Percentiles rank a stretch among this genome's conserved stretches.
These are phyloP conservation scores for Scrobipalpa costella DNA, from an alignment of 2,888 invertebrate species.

Conservation along the genomic window DNA sequence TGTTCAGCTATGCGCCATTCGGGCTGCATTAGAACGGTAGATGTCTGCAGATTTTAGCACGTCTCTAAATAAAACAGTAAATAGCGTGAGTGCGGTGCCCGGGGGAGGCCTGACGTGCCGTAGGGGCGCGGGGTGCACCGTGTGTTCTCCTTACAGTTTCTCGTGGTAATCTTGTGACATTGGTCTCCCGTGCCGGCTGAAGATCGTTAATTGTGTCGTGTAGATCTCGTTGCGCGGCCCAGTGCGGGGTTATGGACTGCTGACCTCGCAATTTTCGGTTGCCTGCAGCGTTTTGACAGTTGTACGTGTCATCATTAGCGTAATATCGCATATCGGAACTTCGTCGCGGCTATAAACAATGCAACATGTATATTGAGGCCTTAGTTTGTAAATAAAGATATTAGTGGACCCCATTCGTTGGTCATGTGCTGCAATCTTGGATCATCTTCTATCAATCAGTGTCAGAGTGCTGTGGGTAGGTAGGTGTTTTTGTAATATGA, in stretches of 20 bases:
- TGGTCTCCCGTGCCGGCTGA: slow-evolving; percentile 58
- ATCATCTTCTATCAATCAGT: background rate
- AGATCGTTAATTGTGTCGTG: slow-evolving; percentile 56
- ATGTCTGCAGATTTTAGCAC: slow-evolving; percentile 64
- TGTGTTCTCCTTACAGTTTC: slow-evolving; percentile 41
- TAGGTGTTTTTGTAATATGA: background rate
- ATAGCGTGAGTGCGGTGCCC: slow-evolving; percentile 53
- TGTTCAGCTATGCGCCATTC: slow-evolving; percentile 78
- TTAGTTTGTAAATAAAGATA: slow-evolving; percentile 56
- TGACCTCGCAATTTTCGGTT: slow-evolving; percentile 39
- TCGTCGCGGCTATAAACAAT: slow-evolving; percentile 58
- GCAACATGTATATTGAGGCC: slow-evolving; percentile 62
- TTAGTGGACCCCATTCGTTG: slow-evolving; percentile 23
- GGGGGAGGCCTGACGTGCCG: slow-evolving; percentile 46
- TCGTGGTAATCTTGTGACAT: slow-evolving; percentile 47
- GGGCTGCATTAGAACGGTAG: slow-evolving; percentile 67
- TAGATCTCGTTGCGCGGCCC: slow-evolving; percentile 53
- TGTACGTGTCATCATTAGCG: slow-evolving; percentile 41
- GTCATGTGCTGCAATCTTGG: slow-evolving; percentile 20
- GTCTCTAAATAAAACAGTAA: slow-evolving; percentile 58
- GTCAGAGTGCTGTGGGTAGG: background rate
- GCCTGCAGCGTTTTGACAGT: slow-evolving; percentile 38
- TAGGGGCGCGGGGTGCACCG: slow-evolving; percentile 43
- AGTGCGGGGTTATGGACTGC: slow-evolving; percentile 45
- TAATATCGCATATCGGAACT: slow-evolving; percentile 37